Base-by-base conservation (phyloP, 1,140 invertebrate genomes). In the Achatina immaculata region DNA sequence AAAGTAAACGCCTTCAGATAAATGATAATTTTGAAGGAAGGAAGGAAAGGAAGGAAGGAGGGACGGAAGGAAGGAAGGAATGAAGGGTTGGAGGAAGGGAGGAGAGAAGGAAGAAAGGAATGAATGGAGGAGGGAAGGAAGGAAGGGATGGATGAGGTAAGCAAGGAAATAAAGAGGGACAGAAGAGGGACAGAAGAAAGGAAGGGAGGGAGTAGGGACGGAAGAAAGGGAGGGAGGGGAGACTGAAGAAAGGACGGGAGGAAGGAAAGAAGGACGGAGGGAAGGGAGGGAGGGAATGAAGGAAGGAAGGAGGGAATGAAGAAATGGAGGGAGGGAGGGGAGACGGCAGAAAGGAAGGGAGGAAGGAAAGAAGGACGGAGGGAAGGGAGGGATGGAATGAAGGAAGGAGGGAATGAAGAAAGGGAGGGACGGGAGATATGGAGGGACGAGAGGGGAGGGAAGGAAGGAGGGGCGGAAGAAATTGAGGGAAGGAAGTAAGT, bases 341-440 rank as follows among this genome's bases (percentile, higher is more conserved):
- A 55, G 48, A 28, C 34, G 40, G 51, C 7, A 58, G 73, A 58
- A 48, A 36, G 31, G 28, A 48, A 51, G 38, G 51, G 38, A 51
- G 73, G 55, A 55, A n/a, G 38, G 55, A 45, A 38, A 48, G 51
- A 48, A 51, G 73, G 19, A 74, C 38, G 45, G 45, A 42, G 40
- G 31, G 40, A 42, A 74, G 72, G 45, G 31, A 31, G 31, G 9
- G 14, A 55, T 21, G 51, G n/a, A 14, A 24, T 21, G 3, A 24
- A 55, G 3, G 51, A 55, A 14, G 51, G 31, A 43, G 72, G 45
- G 7, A 31, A 42, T 4, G 72, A 74, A 19, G 40, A 42, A 43
- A 40, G 45, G 7, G 38, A 40, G 4, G 48, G 40, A 76, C n/a
- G 74, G 58, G 43, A 48, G 43, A 77, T 51, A 77, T 36, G 36